Conservation (phyloP, 2,888 invertebrate species). For the Lottia scabra region DNA sequence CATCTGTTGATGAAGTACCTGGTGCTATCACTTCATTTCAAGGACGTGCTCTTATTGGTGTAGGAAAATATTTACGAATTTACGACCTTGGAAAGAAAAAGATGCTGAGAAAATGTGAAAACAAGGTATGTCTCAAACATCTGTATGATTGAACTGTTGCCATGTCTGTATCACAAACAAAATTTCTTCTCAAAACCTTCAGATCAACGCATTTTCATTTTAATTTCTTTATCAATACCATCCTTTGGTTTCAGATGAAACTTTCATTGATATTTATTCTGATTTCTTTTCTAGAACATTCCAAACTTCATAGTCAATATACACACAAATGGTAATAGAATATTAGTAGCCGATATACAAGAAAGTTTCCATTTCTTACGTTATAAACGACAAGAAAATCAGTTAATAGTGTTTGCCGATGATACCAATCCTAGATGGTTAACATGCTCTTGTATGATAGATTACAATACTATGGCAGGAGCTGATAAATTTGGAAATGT, state of each 20-base stretch:
- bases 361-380: slow-evolving; percentile 97
- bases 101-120: slow-evolving; percentile 96
- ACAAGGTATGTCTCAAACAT: slow-evolving; percentile 75
- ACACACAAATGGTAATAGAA: slow-evolving; percentile 92
- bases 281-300: slow-evolving; percentile 78
- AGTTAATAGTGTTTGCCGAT: slow-evolving; percentile 97
- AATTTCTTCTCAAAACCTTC: neutral
- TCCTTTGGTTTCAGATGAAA: too few relatives aligned
- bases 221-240: neutral
- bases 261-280: too few relatives aligned
- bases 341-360: slow-evolving; percentile 91
- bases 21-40: slow-evolving; percentile 73
- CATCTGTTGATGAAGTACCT: slow-evolving; percentile 91
- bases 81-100: slow-evolving; percentile 98
- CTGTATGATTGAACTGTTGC: neutral
- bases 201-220: neutral
- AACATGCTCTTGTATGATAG: slow-evolving; percentile 89
- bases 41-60: slow-evolving; percentile 90
- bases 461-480: slow-evolving; percentile 95
- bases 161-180: too few relatives aligned
- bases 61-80: slow-evolving; percentile 90
- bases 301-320: slow-evolving; percentile 95
- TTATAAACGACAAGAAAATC: slow-evolving; percentile 95
- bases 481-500: slow-evolving; percentile 99
- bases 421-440: slow-evolving; percentile 98